phyloP scores from a whole-genome alignment of 2,113 vertebrate genomes.

The Eupsittula cactorum region DNA sequence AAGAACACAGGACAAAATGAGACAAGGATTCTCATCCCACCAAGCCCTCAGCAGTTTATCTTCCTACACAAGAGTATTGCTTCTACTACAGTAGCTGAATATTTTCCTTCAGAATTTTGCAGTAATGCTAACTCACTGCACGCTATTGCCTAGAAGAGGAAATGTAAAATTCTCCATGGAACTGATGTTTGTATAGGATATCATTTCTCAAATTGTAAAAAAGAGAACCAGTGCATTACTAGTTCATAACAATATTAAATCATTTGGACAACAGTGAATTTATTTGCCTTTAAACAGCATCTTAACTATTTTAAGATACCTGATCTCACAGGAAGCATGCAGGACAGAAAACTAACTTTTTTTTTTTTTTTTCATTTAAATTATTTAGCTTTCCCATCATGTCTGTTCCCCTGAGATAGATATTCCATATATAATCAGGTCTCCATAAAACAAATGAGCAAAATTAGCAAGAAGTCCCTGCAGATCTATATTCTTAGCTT shows the following conservation, averaged over 20 bases:
- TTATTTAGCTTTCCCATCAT: background rate
- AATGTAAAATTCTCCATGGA: background rate
- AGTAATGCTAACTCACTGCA: background rate
- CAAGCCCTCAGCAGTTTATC: background rate
- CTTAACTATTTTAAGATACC: background rate
- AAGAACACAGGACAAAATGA: background rate
- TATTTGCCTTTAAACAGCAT: background rate
- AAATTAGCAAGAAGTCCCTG: background rate
- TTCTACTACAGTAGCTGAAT: background rate
- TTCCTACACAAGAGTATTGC: background rate
- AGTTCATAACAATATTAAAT: background rate
- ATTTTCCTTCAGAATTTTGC: background rate
- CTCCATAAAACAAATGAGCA: background rate
- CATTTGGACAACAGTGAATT: background rate
- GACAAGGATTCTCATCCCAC: background rate
- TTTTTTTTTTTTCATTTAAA: background rate
- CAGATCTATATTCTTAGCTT: background rate
- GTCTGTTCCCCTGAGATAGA: background rate
- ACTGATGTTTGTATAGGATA: background rate
- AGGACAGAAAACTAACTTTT: accelerated
- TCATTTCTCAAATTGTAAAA: background rate
- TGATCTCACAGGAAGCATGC: background rate
- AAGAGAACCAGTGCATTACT: background rate
- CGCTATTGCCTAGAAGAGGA: background rate
- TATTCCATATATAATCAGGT: background rate